Evolutionary conservation across 2,888 invertebrate genomes (phyloP), one percentile per base, ranked within the genome.

Genomic region (Lissonota sp.): DNA sequence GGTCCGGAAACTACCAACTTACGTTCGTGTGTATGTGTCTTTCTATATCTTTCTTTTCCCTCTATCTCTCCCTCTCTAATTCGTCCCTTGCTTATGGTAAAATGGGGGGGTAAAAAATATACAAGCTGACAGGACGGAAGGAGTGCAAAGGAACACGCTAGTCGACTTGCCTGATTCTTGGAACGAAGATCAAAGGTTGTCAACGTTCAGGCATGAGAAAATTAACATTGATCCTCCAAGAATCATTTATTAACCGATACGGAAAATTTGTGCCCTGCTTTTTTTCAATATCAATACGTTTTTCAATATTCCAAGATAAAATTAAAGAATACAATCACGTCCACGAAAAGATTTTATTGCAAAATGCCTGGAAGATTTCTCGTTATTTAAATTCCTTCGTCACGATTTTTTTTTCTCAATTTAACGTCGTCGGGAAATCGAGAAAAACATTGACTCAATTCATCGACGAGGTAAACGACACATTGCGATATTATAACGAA

Each of bases 1-100:
- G 87, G 89, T 88, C 90, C 88, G 90, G 89, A 90, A 91, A 90
- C 88, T 57, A 62, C 70, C 73, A 78, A 75, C 60, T 46, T 58
- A 12, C 39, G 39, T 55, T 16, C 53, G 37, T 66, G 12, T 60
- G 60, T 66, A 10, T 57, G 8, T 58, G 4, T 51, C 58, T 62
- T 40, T 42, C 12, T 14, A 51, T 44, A 57, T 40, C 26, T 39
- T 6, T 58, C 37, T n/a, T 26, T 26, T 26, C 10, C 14, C 16
- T 40, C 37, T 12, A 10, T 44, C 37, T 53, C 55, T 39, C 10
- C 1, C 58, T 44, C 42, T 62, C 60, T 12, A 40, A 60, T 10
- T 67, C 14, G 60, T 55, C 62, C 63, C 46, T 14, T 12, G 67
- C 40, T 76, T 55, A 51, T 73, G 58, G 58, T 49, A 58, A 63